Percentiles rank a stretch among this genome's conserved stretches.
phyloP scores from a whole-genome alignment of 1,140 invertebrate species.

The Zaprionus kolodkinae region DNA sequence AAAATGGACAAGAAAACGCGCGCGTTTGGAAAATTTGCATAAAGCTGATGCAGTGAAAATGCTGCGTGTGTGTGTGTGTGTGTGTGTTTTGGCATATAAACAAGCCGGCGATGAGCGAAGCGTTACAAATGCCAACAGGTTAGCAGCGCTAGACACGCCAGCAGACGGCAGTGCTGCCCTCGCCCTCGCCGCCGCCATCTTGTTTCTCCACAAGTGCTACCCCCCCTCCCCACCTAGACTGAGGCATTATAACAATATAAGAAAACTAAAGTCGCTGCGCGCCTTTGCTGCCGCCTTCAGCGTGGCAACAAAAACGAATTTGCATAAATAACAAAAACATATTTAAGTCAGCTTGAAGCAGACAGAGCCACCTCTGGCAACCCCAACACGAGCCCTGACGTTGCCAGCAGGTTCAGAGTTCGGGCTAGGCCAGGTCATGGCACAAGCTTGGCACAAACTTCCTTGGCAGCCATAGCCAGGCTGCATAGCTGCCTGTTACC shows the following conservation, averaged over 20 bases:
- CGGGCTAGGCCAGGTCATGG: slow-evolving; percentile 62
- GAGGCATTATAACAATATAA: slow-evolving; percentile 75
- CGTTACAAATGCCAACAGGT: slow-evolving; percentile 73
- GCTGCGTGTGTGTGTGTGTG: not conserved
- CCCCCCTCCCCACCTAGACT: too few relatives aligned
- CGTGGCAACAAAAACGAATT: slow-evolving; percentile 73
- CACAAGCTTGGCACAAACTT: slow-evolving; percentile 72
- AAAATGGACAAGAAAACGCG: slow-evolving; percentile 74
- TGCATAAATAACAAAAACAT: slow-evolving; percentile 82
- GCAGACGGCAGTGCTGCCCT: not conserved
- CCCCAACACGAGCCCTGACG: not conserved
- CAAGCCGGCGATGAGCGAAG: slow-evolving; percentile 54
- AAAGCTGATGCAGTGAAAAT: slow-evolving; percentile 57
- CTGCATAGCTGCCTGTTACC: slow-evolving; percentile 39
- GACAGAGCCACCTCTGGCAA: slow-evolving; percentile 8
- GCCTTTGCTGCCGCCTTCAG: slow-evolving; percentile 7
- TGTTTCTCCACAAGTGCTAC: slow-evolving; percentile 36
- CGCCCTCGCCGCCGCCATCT: not conserved
- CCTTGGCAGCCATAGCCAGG: slow-evolving; percentile 49
- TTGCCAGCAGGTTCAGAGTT: slow-evolving; percentile 50
- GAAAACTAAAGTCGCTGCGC: slow-evolving; percentile 66
- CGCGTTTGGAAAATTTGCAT: slow-evolving; percentile 71
- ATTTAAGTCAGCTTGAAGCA: slow-evolving; percentile 76
- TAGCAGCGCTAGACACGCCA: slow-evolving; percentile 37
- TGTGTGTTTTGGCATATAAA: slow-evolving; percentile 73